phyloP scores from a whole-genome alignment of 1,140 invertebrate genomes.

The Carcinoscorpius rotundicauda region DNA sequence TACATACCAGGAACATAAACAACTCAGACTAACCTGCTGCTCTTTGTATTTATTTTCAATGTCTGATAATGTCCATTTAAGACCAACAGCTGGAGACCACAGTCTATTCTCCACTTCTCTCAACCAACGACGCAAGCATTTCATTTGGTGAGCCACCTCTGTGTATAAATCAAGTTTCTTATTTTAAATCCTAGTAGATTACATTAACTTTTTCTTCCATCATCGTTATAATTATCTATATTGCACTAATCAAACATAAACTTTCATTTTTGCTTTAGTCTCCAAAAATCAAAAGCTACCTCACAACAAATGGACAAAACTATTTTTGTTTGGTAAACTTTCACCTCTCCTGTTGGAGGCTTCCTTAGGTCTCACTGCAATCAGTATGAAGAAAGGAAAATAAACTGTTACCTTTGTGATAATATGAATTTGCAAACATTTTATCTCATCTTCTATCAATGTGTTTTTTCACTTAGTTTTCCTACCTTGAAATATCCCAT shows the following conservation, averaged over 20 bases:
- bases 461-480: too few relatives aligned
- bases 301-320: too few relatives aligned
- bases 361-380: not conserved
- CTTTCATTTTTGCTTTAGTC: not conserved
- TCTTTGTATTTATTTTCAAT: slow-evolving; percentile 30
- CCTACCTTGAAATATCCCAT: slow-evolving; percentile 31
- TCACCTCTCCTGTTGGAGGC: not conserved
- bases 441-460: too few relatives aligned
- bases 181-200: slow-evolving; percentile 1
- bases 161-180: slow-evolving; percentile 1
- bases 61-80: slow-evolving; percentile 28
- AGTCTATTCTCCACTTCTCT: slow-evolving; percentile 41
- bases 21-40: slow-evolving; percentile 27
- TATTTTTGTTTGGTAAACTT: too few relatives aligned
- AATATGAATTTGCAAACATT: too few relatives aligned
- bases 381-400: not conserved
- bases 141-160: slow-evolving; percentile 58
- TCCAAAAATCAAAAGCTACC: not conserved
- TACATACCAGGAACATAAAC: too few relatives aligned
- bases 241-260: not conserved
- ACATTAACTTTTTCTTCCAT: not conserved
- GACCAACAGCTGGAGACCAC: slow-evolving; percentile 25
- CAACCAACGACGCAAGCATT: slow-evolving; percentile 53
- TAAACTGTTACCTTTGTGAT: not conserved
- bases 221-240: not conserved